Evolutionary conservation across 2,113 vertebrate species (phyloP), one percentile per base, ranked within the genome.

Genomic region (Xiphophorus maculatus): DNA sequence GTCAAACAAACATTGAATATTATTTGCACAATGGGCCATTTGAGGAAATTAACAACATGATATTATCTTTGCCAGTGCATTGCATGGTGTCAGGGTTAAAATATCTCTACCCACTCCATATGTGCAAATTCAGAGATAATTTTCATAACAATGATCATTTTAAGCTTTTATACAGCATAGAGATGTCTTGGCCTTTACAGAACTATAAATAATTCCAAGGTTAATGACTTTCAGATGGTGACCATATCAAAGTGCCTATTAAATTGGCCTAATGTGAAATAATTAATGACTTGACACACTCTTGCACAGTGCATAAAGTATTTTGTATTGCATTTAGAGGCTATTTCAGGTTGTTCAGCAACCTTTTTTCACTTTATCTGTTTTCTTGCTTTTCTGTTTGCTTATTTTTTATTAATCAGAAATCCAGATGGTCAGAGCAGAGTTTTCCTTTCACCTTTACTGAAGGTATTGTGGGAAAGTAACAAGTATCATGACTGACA

Each of bases 221-320:
- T 92, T 88, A 86, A 42, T 69, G 71, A 77, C 82, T 74, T 70
- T 73, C 81, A 68, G 82, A 82, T 74, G 65, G 81, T 79, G 76
- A 84, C 79, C 67, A 68, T 44, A 83, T 63, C 74, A 87, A 88
- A 90, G 74, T 76, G 73, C 76, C 83, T 76, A 90, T 86, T 91
- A 92, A 92, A 92, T 90, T 91, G 80, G 32, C 63, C 74, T 82
- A 81, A 92, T 88, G 78, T 82, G 78, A 90, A 65, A 89, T 87
- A 91, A 82, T 79, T 72, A 67, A 69, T 14, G 69, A 80, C 79
- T 63, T 79, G 67, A 62, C 14, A n/a, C 67, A 70, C 74, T 51
- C 25, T 35, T 74, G 30, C 61, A 42, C 13, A 40, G 58, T 70
- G 63, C 42, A 48, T 15, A 48, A 35, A 29, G 63, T n/a, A 79